Conservation (phyloP, 2,797 vertebrate species). For the Malacoraja senta region DNA sequence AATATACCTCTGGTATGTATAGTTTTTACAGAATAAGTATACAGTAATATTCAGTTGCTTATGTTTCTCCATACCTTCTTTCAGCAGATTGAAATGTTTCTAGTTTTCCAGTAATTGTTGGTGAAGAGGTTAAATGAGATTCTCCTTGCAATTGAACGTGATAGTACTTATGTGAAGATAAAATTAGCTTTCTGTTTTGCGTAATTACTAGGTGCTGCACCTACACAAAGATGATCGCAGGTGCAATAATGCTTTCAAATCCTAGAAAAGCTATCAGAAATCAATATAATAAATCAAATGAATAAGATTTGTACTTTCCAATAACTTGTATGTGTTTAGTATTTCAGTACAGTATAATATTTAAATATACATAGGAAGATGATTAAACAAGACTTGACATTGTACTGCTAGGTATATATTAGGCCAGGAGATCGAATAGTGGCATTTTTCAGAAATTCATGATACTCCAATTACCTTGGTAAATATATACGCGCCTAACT, state of each 20-base stretch:
- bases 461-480: too few species aligned
- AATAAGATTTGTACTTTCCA: background rate
- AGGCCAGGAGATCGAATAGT: too few species aligned
- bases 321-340: too few species aligned
- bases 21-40: conserved; percentile 7
- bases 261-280: background rate
- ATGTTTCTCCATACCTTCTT: background rate
- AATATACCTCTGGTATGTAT: conserved; percentile 81
- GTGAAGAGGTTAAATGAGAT: background rate
- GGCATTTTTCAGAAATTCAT: too few species aligned
- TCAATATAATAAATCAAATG: background rate
- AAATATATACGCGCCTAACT: too few species aligned
- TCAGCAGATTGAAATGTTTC: background rate
- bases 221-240: too few species aligned
- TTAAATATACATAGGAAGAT: background rate
- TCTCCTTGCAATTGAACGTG: background rate
- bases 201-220: too few species aligned
- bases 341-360: background rate
- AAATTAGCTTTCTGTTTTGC: background rate
- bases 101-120: background rate
- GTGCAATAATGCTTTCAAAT: background rate
- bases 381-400: background rate
- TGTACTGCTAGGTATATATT: background rate
- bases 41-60: background rate
- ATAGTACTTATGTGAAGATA: too few species aligned